A percentile compares a stretch with the other conserved stretches of the same genome.
Conservation (phyloP, 1,140 invertebrate species). For the Vanessa tameamea region DNA sequence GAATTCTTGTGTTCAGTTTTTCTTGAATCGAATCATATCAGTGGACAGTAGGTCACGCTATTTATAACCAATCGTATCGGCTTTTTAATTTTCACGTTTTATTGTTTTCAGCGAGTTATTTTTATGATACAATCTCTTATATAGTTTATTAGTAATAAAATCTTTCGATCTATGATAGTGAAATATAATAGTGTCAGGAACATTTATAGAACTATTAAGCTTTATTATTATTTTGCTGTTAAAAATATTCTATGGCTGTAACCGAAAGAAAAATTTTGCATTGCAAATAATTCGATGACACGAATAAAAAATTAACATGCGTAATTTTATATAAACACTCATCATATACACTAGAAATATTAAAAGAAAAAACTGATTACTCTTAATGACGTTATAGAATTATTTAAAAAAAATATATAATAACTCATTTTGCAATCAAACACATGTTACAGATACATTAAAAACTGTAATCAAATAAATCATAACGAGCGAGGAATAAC, state of each 20-base stretch:
- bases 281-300: too few species aligned
- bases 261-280: too few species aligned
- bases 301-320: background rate
- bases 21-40: conserved; percentile 66
- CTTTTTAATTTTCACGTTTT: conserved; percentile 31
- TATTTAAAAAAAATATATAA: conserved; percentile 10
- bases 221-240: too few species aligned
- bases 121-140: background rate
- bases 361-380: background rate
- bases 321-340: too few species aligned
- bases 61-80: conserved; percentile 53
- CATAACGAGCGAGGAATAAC: conserved; percentile 13
- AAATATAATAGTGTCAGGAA: too few species aligned
- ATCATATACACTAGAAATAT: background rate
- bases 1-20: conserved; percentile 69
- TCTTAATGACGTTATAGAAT: background rate
- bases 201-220: too few species aligned
- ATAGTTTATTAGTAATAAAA: background rate
- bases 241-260: too few species aligned
- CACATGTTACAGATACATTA: conserved; percentile 18
- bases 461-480: conserved; percentile 30
- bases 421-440: conserved; percentile 12
- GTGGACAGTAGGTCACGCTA: conserved; percentile 61
- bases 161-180: background rate
- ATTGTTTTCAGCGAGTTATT: conserved; percentile 29